These are phyloP conservation scores for Cyclophora punctaria DNA, from an alignment of 2,888 invertebrate species.

Conservation along the genomic window DNA sequence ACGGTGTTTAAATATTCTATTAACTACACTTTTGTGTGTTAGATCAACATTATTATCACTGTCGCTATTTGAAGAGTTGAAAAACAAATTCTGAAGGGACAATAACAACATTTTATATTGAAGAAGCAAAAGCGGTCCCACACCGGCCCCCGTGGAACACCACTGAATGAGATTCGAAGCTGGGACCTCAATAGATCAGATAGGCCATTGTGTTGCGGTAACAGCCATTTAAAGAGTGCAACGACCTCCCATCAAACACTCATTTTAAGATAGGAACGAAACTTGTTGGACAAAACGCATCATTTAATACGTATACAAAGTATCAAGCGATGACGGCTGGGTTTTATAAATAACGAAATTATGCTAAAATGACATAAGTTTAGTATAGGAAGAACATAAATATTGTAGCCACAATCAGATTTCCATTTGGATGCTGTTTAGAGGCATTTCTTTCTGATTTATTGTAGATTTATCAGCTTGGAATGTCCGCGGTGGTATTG, in stretches of 20 bases:
- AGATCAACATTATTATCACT: too few relatives aligned
- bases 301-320: too few relatives aligned
- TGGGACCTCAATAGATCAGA: conserved; percentile 44
- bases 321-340: too few relatives aligned
- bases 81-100: too few relatives aligned
- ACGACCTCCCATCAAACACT: conserved; percentile 41
- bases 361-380: too few relatives aligned
- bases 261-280: conserved; percentile 7
- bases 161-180: conserved; percentile 32
- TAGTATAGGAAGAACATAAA: too few relatives aligned
- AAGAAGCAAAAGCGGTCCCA: conserved; percentile 12
- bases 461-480: background rate
- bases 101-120: conserved; percentile 11
- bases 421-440: background rate
- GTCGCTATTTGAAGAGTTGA: too few relatives aligned
- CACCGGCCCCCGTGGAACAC: conserved; percentile 8
- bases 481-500: background rate
- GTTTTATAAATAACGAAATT: too few relatives aligned
- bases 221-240: conserved; percentile 50
- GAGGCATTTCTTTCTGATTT: background rate
- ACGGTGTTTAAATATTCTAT: too few relatives aligned
- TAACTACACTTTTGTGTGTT: too few relatives aligned
- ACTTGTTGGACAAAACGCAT: too few relatives aligned
- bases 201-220: conserved; percentile 43
- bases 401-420: too few relatives aligned